Evolutionary conservation across 2,113 vertebrate genomes (phyloP), one percentile per base, ranked within the genome.

Genomic region (Tyto alba): DNA sequence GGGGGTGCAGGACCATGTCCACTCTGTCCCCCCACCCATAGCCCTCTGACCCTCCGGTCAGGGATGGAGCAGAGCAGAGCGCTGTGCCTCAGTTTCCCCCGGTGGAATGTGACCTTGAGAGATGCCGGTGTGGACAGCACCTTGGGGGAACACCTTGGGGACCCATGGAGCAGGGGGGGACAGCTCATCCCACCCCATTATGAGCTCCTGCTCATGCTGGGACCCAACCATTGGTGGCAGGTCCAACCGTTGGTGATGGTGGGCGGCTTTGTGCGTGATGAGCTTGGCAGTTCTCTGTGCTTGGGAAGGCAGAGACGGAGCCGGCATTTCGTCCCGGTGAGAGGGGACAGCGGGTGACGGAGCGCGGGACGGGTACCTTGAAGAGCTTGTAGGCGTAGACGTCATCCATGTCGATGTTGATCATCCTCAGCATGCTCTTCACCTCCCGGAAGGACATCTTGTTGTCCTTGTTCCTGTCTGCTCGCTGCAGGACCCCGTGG

Each of bases 371-470:
- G 1, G 93, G 96, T 93, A 99, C 99, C 99, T 99, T 99, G 98
- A 99, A 99, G 73, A 99, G 98, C 38, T 75, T 89, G 96, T 98
- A 98, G 77, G 99, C 99, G 0, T 99, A 99, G 91, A 98, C 98
- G 88, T 99, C 99, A 0, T 98, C 99, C 98, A 99, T 98, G 95
- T 99, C 98, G 11, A 99, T 99, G 91, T 99, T 99, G 95, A 99
- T 98, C 99, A 99, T 99, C 95, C 98, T 97, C 52, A 99, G 98
- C 96, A 99, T 98, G 94, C 95, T 97, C 91, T 99, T 99, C 92
- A 99, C 98, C 95, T 99, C 99, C 20, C 99, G 98, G 94, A 99
- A 99, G 90, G 98, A 99, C 99, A 99, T 99, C 97, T 99, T 99
- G 64, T 99, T 99, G 59, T 99, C 99, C 90, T 98, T 98, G 97